Conservation (phyloP, 2,797 vertebrate species). For the Lepus oiostolus region DNA sequence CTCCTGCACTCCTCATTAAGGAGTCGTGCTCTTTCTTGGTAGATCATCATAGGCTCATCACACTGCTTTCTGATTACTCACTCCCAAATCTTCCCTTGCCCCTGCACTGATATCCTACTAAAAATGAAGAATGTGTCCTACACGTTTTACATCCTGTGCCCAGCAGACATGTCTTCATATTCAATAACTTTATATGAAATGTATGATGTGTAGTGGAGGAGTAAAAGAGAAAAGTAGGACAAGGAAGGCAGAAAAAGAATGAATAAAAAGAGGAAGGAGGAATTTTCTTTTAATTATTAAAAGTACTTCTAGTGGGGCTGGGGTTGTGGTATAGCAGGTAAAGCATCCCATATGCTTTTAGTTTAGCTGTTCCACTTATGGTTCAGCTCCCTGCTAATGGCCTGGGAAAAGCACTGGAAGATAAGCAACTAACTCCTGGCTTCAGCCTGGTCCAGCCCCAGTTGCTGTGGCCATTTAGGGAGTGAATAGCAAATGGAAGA, state of each 20-base stretch:
- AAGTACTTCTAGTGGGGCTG: background rate
- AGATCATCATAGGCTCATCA: background rate
- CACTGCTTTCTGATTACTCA: background rate
- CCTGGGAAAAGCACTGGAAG: no score
- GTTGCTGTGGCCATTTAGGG: no score
- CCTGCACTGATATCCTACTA: background rate
- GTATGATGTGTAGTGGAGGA: background rate
- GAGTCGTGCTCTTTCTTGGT: background rate
- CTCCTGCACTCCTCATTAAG: fast-evolving
- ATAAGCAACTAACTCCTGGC: no score
- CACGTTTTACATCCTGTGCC: background rate
- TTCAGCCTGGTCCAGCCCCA: no score
- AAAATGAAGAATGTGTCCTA: background rate
- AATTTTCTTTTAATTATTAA: background rate
- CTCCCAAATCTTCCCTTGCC: background rate
- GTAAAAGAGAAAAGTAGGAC: background rate
- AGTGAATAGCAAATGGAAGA: no score
- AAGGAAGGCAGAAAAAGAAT: background rate
- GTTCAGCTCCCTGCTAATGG: no score
- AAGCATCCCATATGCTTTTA: no score
- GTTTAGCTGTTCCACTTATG: no score
- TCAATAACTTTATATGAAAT: background rate
- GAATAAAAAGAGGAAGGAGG: background rate
- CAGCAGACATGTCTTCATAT: no score
- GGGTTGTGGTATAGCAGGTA: no score